phyloP scores from a whole-genome alignment of 2,888 invertebrate species.

The Diarsia brunnea region DNA sequence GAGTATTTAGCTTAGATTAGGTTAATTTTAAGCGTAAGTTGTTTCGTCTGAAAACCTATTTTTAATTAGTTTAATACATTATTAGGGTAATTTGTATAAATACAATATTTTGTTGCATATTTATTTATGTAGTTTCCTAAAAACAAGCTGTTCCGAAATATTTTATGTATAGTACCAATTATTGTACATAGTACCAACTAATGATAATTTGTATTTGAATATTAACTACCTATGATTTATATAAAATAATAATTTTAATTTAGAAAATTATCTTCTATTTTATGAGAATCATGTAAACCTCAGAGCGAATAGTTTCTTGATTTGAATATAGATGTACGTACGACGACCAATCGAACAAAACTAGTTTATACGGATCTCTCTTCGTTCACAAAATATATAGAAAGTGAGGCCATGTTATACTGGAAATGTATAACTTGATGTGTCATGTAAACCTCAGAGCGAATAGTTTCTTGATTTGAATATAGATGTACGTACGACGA shows the following conservation, averaged over 20 bases:
- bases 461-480: conserved; percentile 36
- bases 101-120: conserved; percentile 1
- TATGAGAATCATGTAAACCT: conserved; percentile 21
- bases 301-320: conserved; percentile 42
- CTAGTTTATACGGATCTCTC: too few relatives aligned
- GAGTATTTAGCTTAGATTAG: conserved; percentile 4
- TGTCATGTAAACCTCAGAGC: conserved; percentile 31
- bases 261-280: conserved; percentile 2
- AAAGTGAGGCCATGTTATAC: too few relatives aligned
- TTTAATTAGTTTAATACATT: conserved; percentile 17
- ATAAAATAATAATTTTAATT: conserved; percentile 11
- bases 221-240: conserved; percentile 3
- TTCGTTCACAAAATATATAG: too few relatives aligned
- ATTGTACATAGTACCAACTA: conserved; percentile 10
- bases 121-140: conserved; percentile 5
- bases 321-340: not conserved
- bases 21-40: not conserved
- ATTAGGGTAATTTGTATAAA: conserved; percentile 26
- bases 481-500: not conserved
- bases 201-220: conserved; percentile 2
- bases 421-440: too few relatives aligned
- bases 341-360: too few relatives aligned
- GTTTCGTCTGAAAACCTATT: conserved; percentile 1
- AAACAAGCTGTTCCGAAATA: conserved; percentile 4
- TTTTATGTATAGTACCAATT: conserved; percentile 3